Evolutionary conservation across 2,113 vertebrate species (phyloP).

Genomic region (Clarias magur): DNA sequence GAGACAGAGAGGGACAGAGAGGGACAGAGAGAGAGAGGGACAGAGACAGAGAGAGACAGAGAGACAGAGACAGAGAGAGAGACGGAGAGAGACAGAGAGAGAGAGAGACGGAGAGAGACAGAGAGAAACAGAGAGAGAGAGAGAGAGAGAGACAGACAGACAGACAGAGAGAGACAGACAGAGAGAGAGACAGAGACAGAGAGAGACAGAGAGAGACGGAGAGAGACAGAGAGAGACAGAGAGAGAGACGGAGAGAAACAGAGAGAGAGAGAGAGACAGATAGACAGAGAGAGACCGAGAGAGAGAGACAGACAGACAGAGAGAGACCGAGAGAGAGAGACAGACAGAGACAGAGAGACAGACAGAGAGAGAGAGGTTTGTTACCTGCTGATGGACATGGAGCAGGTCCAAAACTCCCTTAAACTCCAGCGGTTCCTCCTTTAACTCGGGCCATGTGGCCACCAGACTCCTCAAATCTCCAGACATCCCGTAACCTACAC

Average conservation of each 20-base stretch:
- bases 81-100: background rate
- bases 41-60: no score
- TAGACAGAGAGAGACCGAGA: no score
- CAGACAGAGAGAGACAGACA: background rate
- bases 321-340: background rate
- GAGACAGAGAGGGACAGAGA: background rate
- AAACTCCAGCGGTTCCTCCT: conserved; percentile 64
- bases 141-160: background rate
- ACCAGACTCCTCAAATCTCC: conserved; percentile 79
- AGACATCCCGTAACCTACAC: conserved; percentile 80
- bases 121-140: background rate
- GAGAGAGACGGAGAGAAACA: background rate
- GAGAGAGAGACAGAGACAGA: no score
- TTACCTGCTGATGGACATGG: conserved; percentile 78
- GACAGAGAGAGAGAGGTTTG: background rate
- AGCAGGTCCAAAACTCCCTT: conserved; percentile 77
- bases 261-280: background rate
- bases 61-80: background rate
- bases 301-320: background rate
- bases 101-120: no score
- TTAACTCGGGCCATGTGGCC: conserved; percentile 70
- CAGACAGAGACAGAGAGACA: background rate
- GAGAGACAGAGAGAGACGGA: background rate
- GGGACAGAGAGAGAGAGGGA: background rate
- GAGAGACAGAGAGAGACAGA: background rate